Evolutionary conservation across 2,797 vertebrate species (phyloP).

Genomic region (Labeo calbasu): DNA sequence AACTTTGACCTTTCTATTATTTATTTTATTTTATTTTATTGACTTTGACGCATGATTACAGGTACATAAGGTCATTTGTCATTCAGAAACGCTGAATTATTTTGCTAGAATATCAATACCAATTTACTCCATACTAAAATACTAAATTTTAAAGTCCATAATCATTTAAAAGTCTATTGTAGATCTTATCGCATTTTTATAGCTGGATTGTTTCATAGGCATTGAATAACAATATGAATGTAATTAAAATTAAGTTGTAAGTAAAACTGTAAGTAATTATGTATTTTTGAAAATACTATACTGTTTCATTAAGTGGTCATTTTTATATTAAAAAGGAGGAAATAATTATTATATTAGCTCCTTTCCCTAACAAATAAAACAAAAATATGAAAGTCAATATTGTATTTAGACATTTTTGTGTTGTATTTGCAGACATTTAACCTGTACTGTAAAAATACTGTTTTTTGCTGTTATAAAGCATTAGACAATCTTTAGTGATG

Average conservation of each 20-base stretch:
- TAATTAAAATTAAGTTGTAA: not conserved
- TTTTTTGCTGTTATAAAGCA: not conserved
- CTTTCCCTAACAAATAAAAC: not conserved
- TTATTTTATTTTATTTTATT: too few relatives aligned
- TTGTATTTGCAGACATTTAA: not conserved
- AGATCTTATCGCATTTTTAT: not conserved
- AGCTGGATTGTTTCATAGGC: too few relatives aligned
- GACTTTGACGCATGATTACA: too few relatives aligned
- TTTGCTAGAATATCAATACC: too few relatives aligned
- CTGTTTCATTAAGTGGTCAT: not conserved
- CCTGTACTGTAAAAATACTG: not conserved
- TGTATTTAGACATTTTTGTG: not conserved
- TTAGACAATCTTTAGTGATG: not conserved
- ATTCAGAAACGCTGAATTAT: too few relatives aligned
- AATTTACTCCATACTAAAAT: too few relatives aligned
- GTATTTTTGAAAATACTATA: not conserved
- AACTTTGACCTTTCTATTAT: not conserved
- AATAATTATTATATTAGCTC: too few relatives aligned
- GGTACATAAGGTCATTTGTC: too few relatives aligned
- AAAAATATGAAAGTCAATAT: not conserved
- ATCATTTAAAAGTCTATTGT: not conserved
- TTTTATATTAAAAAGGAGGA: too few relatives aligned
- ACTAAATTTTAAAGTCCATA: too few relatives aligned
- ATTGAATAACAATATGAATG: not conserved
- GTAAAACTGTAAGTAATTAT: not conserved